These are phyloP conservation scores for Malurus alboscapulatus DNA, from an alignment of 2,113 vertebrate genomes.

Conservation along the genomic window DNA sequence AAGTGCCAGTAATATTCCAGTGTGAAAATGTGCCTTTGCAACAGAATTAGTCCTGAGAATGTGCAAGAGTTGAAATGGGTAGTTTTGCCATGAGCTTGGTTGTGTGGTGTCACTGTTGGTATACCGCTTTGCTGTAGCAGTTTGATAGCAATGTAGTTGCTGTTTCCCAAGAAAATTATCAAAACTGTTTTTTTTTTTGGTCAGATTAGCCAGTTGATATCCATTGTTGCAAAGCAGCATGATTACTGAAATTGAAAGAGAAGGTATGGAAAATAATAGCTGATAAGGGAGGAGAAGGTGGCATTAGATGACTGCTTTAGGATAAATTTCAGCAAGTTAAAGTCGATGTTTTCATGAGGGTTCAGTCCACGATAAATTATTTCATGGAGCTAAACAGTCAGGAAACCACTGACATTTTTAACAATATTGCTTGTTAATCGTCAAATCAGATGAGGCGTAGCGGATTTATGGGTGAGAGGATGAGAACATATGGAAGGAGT, in stretches of 20 bases:
- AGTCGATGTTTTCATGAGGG: not conserved
- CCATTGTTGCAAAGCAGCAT: not conserved
- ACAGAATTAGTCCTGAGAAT: not conserved
- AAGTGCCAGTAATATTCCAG: not conserved
- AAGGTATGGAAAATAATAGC: not conserved
- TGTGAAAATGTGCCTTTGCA: not conserved
- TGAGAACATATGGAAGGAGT: not conserved
- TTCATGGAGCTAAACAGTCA: not conserved
- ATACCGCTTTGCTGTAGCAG: not conserved
- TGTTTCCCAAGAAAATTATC: too few species aligned
- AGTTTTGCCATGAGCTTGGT: not conserved
- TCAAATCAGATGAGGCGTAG: not conserved
- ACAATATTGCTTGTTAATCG: not conserved
- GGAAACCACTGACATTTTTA: not conserved
- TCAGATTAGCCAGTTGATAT: not conserved
- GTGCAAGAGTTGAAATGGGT: not conserved
- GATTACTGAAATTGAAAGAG: not conserved
- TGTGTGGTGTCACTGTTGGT: rapidly evolving
- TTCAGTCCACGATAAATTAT: not conserved
- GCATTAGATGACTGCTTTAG: not conserved
- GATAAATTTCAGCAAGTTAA: not conserved
- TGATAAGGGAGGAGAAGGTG: not conserved
- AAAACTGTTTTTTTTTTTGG: not conserved
- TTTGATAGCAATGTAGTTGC: not conserved
- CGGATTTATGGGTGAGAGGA: not conserved